Conservation (phyloP, 2,113 vertebrate species). For the Lonchura striata region DNA sequence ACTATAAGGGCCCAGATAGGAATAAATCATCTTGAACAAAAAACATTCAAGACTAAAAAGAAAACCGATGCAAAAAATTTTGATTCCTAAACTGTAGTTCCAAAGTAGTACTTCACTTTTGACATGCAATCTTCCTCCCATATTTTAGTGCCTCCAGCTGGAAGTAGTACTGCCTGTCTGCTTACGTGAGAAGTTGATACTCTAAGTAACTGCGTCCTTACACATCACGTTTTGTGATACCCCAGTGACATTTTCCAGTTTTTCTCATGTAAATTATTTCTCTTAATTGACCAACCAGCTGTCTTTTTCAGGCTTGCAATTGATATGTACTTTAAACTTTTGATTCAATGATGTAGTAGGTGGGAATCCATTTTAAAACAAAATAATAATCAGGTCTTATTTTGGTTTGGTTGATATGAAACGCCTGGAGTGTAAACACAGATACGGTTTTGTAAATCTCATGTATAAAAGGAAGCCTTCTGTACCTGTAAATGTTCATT, state of each 20-base stretch:
- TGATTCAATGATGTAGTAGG: not conserved
- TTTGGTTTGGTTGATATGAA: not conserved
- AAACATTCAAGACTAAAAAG: not conserved
- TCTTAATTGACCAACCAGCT: not conserved
- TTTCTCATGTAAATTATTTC: constrained; percentile 4
- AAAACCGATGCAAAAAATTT: not conserved
- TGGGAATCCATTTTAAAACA: not conserved
- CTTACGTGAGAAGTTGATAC: not conserved
- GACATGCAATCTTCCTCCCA: not conserved
- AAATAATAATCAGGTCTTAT: not conserved
- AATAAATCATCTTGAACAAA: not conserved
- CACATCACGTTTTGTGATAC: not conserved
- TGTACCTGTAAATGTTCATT: not conserved
- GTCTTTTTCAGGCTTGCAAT: not conserved
- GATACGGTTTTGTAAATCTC: not conserved
- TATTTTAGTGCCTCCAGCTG: not conserved
- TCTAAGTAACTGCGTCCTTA: not conserved
- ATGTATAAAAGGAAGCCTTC: not conserved
- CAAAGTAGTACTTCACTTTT: not conserved
- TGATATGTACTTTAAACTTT: not conserved
- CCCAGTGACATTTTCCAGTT: not conserved
- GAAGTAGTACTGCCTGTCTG: not conserved
- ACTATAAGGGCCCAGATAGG: not conserved
- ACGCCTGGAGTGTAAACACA: not conserved
- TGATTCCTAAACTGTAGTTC: not conserved